Evolutionary conservation across 2,113 vertebrate genomes (phyloP).

Genomic region (Salvator merianae): DNA sequence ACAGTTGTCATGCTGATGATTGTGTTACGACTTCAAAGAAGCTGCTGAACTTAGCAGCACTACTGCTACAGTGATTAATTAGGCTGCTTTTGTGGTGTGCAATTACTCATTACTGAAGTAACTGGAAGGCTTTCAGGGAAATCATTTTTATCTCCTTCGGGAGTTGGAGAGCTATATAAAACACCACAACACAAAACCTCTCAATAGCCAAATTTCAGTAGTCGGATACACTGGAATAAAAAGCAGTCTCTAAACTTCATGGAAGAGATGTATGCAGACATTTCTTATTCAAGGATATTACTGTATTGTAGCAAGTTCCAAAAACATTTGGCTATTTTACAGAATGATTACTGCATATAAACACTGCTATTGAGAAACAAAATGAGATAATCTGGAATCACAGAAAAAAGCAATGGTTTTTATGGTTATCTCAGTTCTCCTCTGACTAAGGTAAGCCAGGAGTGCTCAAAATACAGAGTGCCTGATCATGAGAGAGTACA

Average conservation of each 20-base stretch:
- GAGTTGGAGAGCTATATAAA: neutral
- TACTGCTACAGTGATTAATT: neutral
- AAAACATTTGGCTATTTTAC: no score
- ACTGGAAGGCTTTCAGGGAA: no score
- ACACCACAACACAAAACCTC: neutral
- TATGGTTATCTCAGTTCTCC: neutral
- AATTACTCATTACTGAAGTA: neutral
- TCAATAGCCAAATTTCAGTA: neutral
- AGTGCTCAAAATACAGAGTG: no score
- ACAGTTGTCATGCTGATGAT: neutral
- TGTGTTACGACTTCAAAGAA: neutral
- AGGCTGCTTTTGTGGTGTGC: neutral
- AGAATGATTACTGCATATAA: no score
- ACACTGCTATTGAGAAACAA: no score
- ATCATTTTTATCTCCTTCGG: no score
- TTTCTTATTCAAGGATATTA: neutral
- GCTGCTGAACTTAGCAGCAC: neutral
- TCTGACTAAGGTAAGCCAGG: no score
- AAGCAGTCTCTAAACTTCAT: neutral
- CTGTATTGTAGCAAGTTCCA: no score
- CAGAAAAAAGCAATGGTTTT: neutral
- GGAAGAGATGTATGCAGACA: neutral
- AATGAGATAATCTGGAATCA: neutral
- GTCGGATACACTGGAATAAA: neutral
- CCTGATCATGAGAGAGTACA: no score